Base-by-base conservation (phyloP, 2,797 vertebrate species). In the Diceros bicornis region DNA sequence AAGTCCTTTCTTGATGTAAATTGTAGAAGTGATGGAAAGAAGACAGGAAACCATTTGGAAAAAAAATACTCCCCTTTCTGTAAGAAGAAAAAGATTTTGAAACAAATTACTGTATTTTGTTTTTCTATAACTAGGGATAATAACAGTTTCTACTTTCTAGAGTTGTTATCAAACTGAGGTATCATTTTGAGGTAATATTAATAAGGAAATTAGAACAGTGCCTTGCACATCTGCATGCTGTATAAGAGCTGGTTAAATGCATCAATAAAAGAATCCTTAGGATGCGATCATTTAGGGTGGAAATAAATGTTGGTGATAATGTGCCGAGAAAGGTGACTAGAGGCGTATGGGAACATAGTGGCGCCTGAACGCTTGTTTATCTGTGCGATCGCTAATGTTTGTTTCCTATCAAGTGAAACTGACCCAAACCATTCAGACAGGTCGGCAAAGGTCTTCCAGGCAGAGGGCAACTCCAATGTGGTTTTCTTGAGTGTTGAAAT, bases 161-260 rank as follows among this genome's bases (percentile, higher is more conserved):
- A 8, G 2, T n/a, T 72, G 44, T 69, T 94, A 82, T 90, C 66
- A 97, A 94, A 61, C 90, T 96, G 62, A 95, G n/a, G 96, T 89
- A 92, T 89, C 37, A 89, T 69, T 95, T 69, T 88, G 72, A 92
- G 41, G 92, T 85, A 93, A 61, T 77, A 95, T 96, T 84, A 88
- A 91, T 64, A 87, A 93, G 57, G 23, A 86, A 83, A 86, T 89
- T 74, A 93, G 72, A 95, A 78, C 2, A 89, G 12, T 75, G 37
- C 16, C 37, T 92, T 94, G 52, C 8, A 79, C 32, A 68, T 72
- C 88, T 84, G 62, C 44, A 86, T 79, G 20, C 37, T 92, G 69
- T 59, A 16, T 74, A 79, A 90, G 77, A 92, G 50, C 59, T 44
- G 69, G 25, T 57, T 93, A 79, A 79, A 29, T 68, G 13, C 17